Percentiles rank a stretch among this genome's conserved stretches.
These are phyloP conservation scores for Drosophila sordidula DNA, from an alignment of 2,888 invertebrate genomes.

Conservation along the genomic window DNA sequence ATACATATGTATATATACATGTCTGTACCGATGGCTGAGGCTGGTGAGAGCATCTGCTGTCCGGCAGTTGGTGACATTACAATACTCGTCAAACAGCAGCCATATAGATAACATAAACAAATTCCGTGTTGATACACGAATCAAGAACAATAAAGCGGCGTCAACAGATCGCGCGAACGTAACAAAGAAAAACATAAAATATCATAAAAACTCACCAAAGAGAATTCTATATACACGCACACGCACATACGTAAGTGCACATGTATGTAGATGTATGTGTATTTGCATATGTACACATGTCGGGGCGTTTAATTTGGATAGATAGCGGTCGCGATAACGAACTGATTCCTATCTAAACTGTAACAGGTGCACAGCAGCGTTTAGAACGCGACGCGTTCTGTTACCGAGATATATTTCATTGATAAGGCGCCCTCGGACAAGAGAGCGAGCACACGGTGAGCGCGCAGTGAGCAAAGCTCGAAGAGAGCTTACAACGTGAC, in stretches of 20 bases:
- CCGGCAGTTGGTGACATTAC: constrained; percentile 12
- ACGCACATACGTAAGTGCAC: neutral
- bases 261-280: constrained; percentile 6
- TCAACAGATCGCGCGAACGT: constrained; percentile 23
- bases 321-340: constrained; percentile 72
- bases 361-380: constrained; percentile 79
- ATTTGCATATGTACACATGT: constrained; percentile 15
- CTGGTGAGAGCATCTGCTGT: constrained; percentile 17
- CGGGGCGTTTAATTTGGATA: constrained; percentile 27
- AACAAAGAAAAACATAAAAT: constrained; percentile 33
- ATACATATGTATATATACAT: neutral
- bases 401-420: constrained; percentile 71
- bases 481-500: constrained; percentile 58
- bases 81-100: constrained; percentile 23
- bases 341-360: constrained; percentile 80
- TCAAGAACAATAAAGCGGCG: constrained; percentile 14
- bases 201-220: neutral
- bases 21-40: neutral
- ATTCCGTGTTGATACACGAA: constrained; percentile 14
- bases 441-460: constrained; percentile 27
- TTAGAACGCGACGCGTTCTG: constrained; percentile 43
- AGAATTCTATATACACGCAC: constrained; percentile 20
- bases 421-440: constrained; percentile 60
- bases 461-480: constrained; percentile 62
- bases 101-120: constrained; percentile 44